Evolutionary conservation across 2,113 vertebrate genomes (phyloP), one percentile per base, ranked within the genome.

Genomic region (Pholis gunnellus): DNA sequence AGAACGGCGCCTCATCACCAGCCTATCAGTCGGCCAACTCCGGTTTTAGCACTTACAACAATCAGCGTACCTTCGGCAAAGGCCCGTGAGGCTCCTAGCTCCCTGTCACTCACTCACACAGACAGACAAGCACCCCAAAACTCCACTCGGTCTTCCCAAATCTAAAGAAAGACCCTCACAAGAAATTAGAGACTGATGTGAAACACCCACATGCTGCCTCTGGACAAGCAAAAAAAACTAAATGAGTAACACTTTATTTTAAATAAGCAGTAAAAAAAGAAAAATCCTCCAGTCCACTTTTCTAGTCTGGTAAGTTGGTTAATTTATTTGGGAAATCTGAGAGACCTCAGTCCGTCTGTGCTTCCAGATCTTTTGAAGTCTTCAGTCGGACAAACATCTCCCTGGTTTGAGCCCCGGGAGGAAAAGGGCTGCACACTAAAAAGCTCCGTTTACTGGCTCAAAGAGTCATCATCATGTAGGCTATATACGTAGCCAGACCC

Each of bases 401-500:
- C 84, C 72, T 40, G 61, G 61, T 69, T 75, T 52, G 46, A 79
- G 29, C 34, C 60, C 34, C 9, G 84, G 78, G 81, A 79, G 69
- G 48, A 79, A n/a, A 90, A 91, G 84, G 88, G 86, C 91, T 93
- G 85, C 54, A 54, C 42, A 50, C 22, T 75, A 34, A 69, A 80
- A 75, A 63, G 15, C 40, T 57, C 9, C 54, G 31, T 78, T 65
- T 52, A 72, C 22, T 59, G 64, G 63, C 59, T 82, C 59, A 31
- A 29, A 57, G 68, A 79, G 46, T 59, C 82, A 61, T 67, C n/a
- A n/a, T n/a, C n/a, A n/a, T n/a, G n/a, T n/a, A n/a, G n/a, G n/a
- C n/a, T n/a, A n/a, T n/a, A n/a, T n/a, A n/a, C n/a, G n/a, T n/a
- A n/a, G n/a, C n/a, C n/a, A n/a, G n/a, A n/a, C n/a, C n/a, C n/a